Evolutionary conservation across 1,140 invertebrate species (phyloP).

Genomic region (Panagrolaimus sp.): DNA sequence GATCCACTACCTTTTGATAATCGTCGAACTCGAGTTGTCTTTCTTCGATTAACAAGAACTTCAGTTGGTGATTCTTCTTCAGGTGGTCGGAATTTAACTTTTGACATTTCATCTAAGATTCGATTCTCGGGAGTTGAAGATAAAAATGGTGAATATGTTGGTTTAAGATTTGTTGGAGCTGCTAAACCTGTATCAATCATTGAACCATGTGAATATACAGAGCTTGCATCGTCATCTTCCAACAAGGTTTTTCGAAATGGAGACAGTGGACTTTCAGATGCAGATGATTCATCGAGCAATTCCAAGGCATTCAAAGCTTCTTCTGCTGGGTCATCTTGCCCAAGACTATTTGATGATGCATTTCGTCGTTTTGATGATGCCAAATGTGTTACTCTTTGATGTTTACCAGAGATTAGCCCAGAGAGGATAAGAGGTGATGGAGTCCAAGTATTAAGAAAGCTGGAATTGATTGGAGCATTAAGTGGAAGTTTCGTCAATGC

Average conservation of each 20-base stretch:
- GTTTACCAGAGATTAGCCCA: slow-evolving; percentile 44
- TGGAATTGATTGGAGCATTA: slow-evolving; percentile 42
- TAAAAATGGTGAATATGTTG: slow-evolving; percentile 17
- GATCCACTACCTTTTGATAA: slow-evolving; percentile 43
- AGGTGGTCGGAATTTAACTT: background rate
- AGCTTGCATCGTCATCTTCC: slow-evolving; percentile 51
- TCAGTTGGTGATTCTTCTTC: slow-evolving; percentile 5
- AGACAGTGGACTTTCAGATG: background rate
- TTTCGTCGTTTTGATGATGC: background rate
- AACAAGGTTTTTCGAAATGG: background rate
- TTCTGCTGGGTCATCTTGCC: slow-evolving; percentile 13
- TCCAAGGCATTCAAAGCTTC: slow-evolving; percentile 15
- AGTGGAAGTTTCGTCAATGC: slow-evolving; percentile 34
- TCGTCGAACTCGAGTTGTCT: slow-evolving; percentile 23
- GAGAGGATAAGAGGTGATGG: slow-evolving; percentile 55
- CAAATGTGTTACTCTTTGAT: background rate
- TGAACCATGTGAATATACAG: slow-evolving; percentile 57
- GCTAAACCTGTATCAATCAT: slow-evolving; percentile 42
- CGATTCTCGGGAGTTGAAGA: slow-evolving; percentile 24
- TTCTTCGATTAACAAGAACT: slow-evolving; percentile 47
- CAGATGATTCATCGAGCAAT: slow-evolving; percentile 18
- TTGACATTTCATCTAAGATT: background rate
- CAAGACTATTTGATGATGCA: background rate
- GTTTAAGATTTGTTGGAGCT: slow-evolving; percentile 8
- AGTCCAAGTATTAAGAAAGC: slow-evolving; percentile 54